Base-by-base conservation (phyloP, 2,888 invertebrate genomes). In the Chloroclystis v-ata region DNA sequence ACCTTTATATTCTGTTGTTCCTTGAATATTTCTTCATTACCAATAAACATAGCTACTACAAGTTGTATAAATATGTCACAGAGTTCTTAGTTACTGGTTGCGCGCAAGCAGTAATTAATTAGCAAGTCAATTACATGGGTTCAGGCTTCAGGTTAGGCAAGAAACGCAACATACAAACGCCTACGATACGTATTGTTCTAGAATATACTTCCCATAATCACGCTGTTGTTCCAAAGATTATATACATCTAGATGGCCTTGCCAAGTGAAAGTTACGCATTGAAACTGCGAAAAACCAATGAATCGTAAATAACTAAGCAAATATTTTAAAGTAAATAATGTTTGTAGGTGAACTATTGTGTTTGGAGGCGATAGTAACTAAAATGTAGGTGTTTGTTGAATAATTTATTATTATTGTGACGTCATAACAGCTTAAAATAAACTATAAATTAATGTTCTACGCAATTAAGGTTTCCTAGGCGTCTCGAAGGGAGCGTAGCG, bases 61-160 rank as follows among this genome's bases (percentile, higher is more conserved):
- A 9, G 13, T 24, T 5, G 24, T 11, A 37, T 24, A 37, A 47
- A 47, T 26, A 20, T 37, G 32, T 47, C 43, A 52, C 12, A 44
- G 44, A 57, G 57, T 56, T 61, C 60, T 9, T 4, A 5, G 6
- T 63, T 57, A 48, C 47, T 46, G 57, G 40, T 48, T 45, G 59
- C 55, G 39, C 42, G 43, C 43, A 14, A 16, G 55, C 65, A 57
- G 66, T 63, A 60, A 58, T 60, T 63, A 56, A 76, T 75, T 75
- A 75, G 74, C 75, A 76, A 75, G 69, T 75, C 70, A 66, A 72
- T 72, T 71, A 71, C 63, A 51, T 54, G 63, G 47, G 67, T 72
- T 68, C 67, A 69, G 54, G 66, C 69, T 72, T 68, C 67, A 69
- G 54, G 66, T 70, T 69, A 63, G 63, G 65, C 62, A 69, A 69